A percentile compares a stretch with the other conserved stretches of the same genome.
phyloP scores from a whole-genome alignment of 2,113 vertebrate species.

The Peromyscus leucopus region DNA sequence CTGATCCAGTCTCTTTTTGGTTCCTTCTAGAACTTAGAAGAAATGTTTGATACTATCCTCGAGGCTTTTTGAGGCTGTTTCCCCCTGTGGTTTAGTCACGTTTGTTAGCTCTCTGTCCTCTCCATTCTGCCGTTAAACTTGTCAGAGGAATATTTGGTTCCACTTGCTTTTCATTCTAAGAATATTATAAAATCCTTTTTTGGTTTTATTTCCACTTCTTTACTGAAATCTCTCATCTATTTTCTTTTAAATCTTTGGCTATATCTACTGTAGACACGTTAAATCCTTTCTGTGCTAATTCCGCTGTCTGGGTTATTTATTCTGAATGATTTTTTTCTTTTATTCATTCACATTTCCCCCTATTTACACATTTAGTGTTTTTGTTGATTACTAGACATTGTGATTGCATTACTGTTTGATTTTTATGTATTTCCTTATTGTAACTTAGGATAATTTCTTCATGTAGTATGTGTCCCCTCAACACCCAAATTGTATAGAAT shows the following conservation, averaged over 20 bases:
- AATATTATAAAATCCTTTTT: conserved; percentile 31
- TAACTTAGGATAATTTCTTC: neutral
- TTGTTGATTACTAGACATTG: neutral
- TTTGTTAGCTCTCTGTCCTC: neutral
- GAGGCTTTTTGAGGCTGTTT: neutral
- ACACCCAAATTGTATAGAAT: conserved; percentile 1
- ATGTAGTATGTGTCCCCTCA: neutral
- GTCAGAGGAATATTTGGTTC: neutral
- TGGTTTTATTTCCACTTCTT: neutral
- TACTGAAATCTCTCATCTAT: neutral
- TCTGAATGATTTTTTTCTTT: neutral
- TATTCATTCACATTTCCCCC: neutral
- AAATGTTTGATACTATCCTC: neutral
- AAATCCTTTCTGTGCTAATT: conserved; percentile 34
- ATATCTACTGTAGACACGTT: neutral
- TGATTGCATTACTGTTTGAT: neutral
- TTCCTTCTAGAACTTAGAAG: conserved; percentile 28
- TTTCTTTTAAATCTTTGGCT: conserved; percentile 54
- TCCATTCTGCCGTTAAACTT: neutral
- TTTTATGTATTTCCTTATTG: conserved; percentile 43
- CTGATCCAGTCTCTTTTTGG: neutral
- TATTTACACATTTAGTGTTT: conserved; percentile 24
- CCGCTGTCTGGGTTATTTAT: neutral
- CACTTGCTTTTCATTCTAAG: neutral
- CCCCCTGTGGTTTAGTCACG: neutral